phyloP scores from a whole-genome alignment of 1,140 invertebrate species.

The Patella vulgata region DNA sequence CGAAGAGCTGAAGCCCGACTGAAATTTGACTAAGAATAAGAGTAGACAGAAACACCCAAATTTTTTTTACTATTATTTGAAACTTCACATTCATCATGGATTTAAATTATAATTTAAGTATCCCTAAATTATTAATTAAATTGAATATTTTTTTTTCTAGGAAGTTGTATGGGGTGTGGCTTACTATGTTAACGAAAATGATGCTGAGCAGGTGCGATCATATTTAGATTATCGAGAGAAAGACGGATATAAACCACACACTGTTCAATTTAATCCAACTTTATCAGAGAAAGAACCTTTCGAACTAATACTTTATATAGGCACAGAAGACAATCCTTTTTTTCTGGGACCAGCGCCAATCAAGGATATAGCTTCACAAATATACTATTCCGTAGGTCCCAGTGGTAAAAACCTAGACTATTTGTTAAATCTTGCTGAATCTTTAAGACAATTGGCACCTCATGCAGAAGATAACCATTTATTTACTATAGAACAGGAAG shows the following conservation, averaged over 20 bases:
- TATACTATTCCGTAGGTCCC: slow-evolving; percentile 77
- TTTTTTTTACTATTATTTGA: too few species aligned
- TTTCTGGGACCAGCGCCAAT: slow-evolving; percentile 77
- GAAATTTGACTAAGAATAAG: too few species aligned
- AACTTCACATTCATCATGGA: too few species aligned
- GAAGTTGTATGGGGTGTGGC: slow-evolving; percentile 88
- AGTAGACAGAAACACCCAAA: too few species aligned
- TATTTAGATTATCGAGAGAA: slow-evolving; percentile 92
- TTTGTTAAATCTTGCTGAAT: slow-evolving; percentile 82
- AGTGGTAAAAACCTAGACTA: slow-evolving; percentile 91
- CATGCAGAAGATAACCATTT: slow-evolving; percentile 75
- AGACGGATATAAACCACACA: slow-evolving; percentile 64
- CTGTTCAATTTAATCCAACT: slow-evolving; percentile 51
- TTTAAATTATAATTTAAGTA: too few species aligned
- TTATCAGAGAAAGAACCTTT: slow-evolving; percentile 68
- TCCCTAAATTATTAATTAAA: too few species aligned
- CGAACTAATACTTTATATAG: slow-evolving; percentile 85
- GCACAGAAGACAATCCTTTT: slow-evolving; percentile 77
- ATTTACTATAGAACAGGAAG: slow-evolving; percentile 75
- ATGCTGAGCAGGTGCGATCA: slow-evolving; percentile 77
- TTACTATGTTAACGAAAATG: slow-evolving; percentile 80
- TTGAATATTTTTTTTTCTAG: slow-evolving; percentile 65
- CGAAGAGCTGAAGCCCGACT: too few species aligned
- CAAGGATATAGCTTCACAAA: slow-evolving; percentile 81
- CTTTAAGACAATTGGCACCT: slow-evolving; percentile 81